These are phyloP conservation scores for Eupeodes latifasciatus DNA, from an alignment of 2,888 invertebrate genomes.

Conservation along the genomic window DNA sequence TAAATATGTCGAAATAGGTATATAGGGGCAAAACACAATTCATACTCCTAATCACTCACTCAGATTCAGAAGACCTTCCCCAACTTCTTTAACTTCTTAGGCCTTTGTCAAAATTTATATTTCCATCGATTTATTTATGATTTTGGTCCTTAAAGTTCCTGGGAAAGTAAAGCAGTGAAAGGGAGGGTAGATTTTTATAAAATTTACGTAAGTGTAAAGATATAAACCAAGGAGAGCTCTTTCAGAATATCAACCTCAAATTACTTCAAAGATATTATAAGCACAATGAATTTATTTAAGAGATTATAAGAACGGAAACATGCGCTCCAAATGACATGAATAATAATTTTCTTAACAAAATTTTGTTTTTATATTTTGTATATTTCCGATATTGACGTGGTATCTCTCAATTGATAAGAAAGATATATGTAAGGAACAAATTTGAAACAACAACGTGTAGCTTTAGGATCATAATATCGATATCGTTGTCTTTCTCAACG, in stretches of 20 bases:
- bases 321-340: constrained; percentile 72
- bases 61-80: not conserved
- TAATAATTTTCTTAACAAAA: constrained; percentile 52
- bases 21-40: not conserved
- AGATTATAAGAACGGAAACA: constrained; percentile 71
- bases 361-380: not conserved
- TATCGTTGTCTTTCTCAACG: not conserved
- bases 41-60: constrained; percentile 10
- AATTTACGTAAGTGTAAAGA: not conserved
- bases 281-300: constrained; percentile 70
- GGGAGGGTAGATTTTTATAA: not conserved
- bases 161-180: not conserved
- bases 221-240: constrained; percentile 47
- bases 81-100: not conserved
- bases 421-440: not conserved
- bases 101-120: constrained; percentile 37
- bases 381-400: not conserved
- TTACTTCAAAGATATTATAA: constrained; percentile 59
- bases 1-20: constrained; percentile 22
- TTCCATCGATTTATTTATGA: constrained; percentile 65
- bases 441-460: constrained; percentile 8
- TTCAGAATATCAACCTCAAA: constrained; percentile 55
- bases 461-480: not conserved
- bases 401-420: not conserved
- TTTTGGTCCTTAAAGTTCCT: not conserved